Evolutionary conservation across 2,113 vertebrate species (phyloP), one percentile per base, ranked within the genome.

Genomic region (human): DNA sequence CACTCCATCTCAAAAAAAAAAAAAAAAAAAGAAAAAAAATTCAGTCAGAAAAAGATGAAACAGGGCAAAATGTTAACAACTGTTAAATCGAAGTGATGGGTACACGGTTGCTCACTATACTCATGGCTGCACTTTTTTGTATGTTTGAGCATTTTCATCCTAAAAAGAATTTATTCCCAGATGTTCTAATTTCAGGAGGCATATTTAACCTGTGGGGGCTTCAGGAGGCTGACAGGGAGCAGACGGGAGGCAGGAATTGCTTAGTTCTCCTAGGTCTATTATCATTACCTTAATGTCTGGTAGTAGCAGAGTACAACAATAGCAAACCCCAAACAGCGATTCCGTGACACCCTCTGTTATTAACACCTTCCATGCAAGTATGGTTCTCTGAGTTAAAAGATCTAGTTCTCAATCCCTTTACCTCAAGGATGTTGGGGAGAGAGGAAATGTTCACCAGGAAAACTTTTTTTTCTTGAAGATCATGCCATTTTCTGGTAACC

Each of bases 401-500:
- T 78, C 30, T 82, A 57, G n/a, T 64, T 66, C 32, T 93, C 64
- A 38, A 3, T 70, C 27, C 27, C 90, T 96, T 96, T 25, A 89
- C 40, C 6, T 94, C 89, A 87, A 78, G 35, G 30, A 75, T 89
- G 6, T 32, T 45, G 75, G 64, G 57, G 57, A 90, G 48, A 94
- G 12, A 89, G 45, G 64, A 92, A 95, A 75, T 95, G 85, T n/a
- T 89, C 27, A 96, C 40, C 27, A 52, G 83, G 50, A 75, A 75
- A 81, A 8, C 20, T 35, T 87, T 75, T 94, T 80, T 96, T 94
- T 92, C 61, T 78, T 93, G 22, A 94, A 72, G 48, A 64, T 52
- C 16, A 27, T 94, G 82, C 9, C 70, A 96, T 89, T 96, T 96
- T 73, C 66, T 96, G 89, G 78, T 88, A 94, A 94, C 30, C 59